Base-by-base conservation (phyloP, 2,888 invertebrate species). In the Dicycla oo region DNA sequence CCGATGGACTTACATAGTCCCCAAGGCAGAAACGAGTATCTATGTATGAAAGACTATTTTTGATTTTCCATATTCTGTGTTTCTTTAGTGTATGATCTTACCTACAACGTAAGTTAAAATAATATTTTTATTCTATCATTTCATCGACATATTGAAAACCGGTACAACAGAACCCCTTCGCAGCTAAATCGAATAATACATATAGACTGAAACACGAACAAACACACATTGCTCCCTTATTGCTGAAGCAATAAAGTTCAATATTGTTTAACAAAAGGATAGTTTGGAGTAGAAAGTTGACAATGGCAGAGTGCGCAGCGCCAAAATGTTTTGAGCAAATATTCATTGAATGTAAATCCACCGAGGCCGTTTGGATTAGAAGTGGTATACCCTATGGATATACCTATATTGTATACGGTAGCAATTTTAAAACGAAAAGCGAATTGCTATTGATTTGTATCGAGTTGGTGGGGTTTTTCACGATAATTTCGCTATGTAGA, bases 291-390 rank as follows among this genome's bases (percentile, higher is more conserved):
- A 86, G 89, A 88, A 88, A 86, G 86, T 88, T 89, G 90, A 89
- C 91, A 92, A 91, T 91, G 87, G 88, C 75, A 82, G 88, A 88
- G 85, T 88, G 89, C 87, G 85, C 86, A 89, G 88, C 87, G 86
- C 91, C 91, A 91, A 93, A 94, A 93, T 93, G 93, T 93, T 94
- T 93, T 91, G 91, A 89, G 89, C 94, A 94, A 94, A 94, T 93
- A 94, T 94, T 93, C 94, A 93, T 93, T 91, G 93, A 91, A 93
- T 94, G 93, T 94, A 94, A 94, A 94, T 94, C 91, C 92, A 88
- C 86, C 84, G 90, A 89, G 88, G 88, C 88, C 85, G 87, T 87
- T 86, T 88, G 93, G 92, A 93, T 93, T 93, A 93, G 93, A 91
- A 90, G 88, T 87, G 90, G 88, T 89, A 88, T 89, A 18, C 4